Conservation (phyloP, 2,113 vertebrate species). For the Pteruthius melanotis region DNA sequence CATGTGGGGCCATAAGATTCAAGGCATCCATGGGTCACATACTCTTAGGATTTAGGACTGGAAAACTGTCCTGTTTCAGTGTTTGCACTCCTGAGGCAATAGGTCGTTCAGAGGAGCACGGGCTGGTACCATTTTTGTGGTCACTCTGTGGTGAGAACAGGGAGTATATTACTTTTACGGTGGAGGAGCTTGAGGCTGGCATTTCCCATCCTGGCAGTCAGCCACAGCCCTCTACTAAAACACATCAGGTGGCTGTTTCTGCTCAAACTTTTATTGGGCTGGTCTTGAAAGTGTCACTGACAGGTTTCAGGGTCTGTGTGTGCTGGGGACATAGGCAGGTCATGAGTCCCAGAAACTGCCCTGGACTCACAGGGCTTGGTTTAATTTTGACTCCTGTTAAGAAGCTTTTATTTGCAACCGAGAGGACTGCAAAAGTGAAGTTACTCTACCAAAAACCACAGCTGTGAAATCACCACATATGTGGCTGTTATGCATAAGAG, state of each 20-base stretch:
- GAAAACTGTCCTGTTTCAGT: not conserved
- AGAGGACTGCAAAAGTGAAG: not conserved
- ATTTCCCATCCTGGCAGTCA: not conserved
- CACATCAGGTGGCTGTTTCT: not conserved
- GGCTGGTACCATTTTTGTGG: not conserved
- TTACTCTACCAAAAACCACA: not conserved
- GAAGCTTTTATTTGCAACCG: not conserved
- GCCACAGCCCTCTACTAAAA: not conserved
- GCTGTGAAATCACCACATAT: not conserved
- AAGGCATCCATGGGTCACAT: not conserved
- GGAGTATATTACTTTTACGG: not conserved
- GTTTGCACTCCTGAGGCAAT: not conserved
- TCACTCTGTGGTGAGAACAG: not conserved
- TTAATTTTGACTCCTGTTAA: not conserved
- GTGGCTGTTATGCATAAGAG: not conserved
- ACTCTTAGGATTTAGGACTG: not conserved
- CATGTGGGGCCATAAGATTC: not conserved
- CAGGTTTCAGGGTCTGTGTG: not conserved
- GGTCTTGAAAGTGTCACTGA: not conserved
- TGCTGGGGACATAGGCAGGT: not conserved
- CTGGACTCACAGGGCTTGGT: not conserved
- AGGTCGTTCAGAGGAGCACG: accelerated
- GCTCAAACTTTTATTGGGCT: not conserved
- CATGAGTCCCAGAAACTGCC: not conserved
- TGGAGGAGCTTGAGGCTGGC: not conserved